Evolutionary conservation across 2,113 vertebrate genomes (phyloP).

Genomic region (Ramphastos sulfuratus): DNA sequence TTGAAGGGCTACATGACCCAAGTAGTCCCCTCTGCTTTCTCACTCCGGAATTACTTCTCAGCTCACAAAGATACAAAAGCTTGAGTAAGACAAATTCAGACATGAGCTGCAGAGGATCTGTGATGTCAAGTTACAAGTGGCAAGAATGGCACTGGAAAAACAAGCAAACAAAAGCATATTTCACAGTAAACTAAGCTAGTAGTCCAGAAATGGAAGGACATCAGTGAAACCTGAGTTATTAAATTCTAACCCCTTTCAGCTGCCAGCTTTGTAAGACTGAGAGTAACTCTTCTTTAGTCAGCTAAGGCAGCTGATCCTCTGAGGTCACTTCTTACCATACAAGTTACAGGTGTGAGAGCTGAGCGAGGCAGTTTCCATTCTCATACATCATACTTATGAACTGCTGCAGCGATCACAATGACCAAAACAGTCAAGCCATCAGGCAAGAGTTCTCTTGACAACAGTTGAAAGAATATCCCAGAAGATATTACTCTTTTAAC

Average conservation of each 20-base stretch:
- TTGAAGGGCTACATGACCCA: neutral
- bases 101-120: neutral
- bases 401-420: neutral
- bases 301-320: neutral
- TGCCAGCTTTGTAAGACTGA: neutral
- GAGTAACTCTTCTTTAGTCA: neutral
- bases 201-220: neutral
- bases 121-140: neutral
- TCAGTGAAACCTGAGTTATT: neutral
- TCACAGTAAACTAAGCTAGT: neutral
- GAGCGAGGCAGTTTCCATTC: neutral
- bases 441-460: neutral
- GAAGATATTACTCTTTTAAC: neutral
- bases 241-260: neutral
- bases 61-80: neutral
- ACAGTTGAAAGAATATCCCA: neutral
- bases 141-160: neutral
- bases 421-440: neutral
- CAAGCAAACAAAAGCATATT: neutral
- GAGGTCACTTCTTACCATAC: too few relatives aligned
- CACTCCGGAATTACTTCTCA: neutral
- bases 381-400: neutral
- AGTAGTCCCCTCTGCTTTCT: neutral
- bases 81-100: neutral
- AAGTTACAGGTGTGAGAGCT: rapidly evolving